Conservation (phyloP, 2,888 invertebrate genomes). For the Thumatha senex region DNA sequence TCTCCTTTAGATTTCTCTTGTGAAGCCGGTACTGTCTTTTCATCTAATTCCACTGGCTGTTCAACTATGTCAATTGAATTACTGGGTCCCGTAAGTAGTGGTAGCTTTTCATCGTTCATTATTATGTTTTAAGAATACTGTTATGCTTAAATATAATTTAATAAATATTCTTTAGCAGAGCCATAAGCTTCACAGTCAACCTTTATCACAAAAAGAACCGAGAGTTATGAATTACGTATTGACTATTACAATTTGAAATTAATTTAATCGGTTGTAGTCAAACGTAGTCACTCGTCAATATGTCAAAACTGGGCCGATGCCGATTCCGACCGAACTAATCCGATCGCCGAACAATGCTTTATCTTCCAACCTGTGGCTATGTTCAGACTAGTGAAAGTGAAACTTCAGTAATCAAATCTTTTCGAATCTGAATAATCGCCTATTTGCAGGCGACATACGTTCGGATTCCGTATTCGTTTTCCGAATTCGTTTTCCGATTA, state of each 20-base stretch:
- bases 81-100: slow-evolving; percentile 81
- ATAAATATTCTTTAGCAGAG: slow-evolving; percentile 32
- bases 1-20: slow-evolving; percentile 59
- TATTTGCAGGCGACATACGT: too few species aligned
- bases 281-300: slow-evolving; percentile 10
- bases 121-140: slow-evolving; percentile 36
- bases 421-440: too few species aligned
- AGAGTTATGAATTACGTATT: slow-evolving; percentile 4
- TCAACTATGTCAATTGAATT: slow-evolving; percentile 59
- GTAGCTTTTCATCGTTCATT: slow-evolving; percentile 88
- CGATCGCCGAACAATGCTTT: too few species aligned
- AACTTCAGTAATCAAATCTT: too few species aligned
- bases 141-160: slow-evolving; percentile 33
- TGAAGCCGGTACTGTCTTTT: slow-evolving; percentile 49
- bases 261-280: slow-evolving; percentile 6
- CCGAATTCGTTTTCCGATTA: too few species aligned
- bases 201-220: slow-evolving; percentile 21
- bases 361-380: too few species aligned
- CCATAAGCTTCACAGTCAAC: slow-evolving; percentile 32
- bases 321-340: too few species aligned
- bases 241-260: slow-evolving; percentile 10
- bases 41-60: slow-evolving; percentile 64
- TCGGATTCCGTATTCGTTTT: too few species aligned
- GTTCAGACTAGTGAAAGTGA: too few species aligned
- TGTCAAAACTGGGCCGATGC: too few species aligned